These are phyloP conservation scores for Raphicerus campestris DNA, from an alignment of 2,113 vertebrate genomes.

Conservation along the genomic window DNA sequence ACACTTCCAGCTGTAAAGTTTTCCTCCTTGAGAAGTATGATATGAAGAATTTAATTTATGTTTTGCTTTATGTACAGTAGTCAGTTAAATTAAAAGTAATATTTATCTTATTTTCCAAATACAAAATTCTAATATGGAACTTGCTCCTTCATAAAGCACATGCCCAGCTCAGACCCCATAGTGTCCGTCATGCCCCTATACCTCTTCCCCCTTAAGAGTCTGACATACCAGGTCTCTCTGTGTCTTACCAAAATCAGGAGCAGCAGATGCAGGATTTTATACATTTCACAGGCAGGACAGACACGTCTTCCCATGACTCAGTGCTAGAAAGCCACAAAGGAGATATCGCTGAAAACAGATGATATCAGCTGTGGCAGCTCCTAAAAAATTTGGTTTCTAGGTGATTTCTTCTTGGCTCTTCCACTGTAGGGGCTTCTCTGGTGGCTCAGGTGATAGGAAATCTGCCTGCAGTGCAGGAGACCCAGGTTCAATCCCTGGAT, in stretches of 20 bases:
- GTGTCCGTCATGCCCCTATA: no score
- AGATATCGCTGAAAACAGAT: not conserved
- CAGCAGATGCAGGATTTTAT: not conserved
- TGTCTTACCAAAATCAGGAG: not conserved
- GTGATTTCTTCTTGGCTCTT: not conserved
- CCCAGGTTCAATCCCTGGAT: not conserved
- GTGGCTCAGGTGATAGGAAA: not conserved
- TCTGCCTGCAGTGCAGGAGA: not conserved
- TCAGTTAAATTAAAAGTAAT: not conserved
- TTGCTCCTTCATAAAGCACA: not conserved
- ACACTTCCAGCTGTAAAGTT: not conserved
- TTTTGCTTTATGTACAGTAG: not conserved
- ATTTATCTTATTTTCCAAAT: not conserved
- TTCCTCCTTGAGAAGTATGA: not conserved
- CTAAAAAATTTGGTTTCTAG: not conserved
- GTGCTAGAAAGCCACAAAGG: not conserved
- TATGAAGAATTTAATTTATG: not conserved
- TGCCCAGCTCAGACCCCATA: not conserved
- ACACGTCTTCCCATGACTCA: not conserved
- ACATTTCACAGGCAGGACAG: not conserved
- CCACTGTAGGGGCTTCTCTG: not conserved
- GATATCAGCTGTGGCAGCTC: not conserved
- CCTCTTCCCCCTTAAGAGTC: not conserved
- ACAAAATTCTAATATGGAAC: not conserved
- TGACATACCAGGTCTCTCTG: not conserved